phyloP scores from a whole-genome alignment of 2,888 invertebrate species.

The Sepioteuthis lessoniana region DNA sequence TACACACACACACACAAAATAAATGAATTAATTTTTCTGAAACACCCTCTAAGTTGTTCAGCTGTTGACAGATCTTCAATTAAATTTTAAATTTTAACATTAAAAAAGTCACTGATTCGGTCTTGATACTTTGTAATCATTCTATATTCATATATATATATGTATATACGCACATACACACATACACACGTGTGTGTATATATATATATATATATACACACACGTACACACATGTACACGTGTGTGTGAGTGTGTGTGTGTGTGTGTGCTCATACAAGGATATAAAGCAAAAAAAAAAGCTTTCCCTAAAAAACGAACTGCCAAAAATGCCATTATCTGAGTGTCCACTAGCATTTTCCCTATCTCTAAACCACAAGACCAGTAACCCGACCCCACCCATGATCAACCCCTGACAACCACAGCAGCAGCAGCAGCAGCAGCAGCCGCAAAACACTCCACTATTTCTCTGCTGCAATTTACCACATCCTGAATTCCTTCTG shows the following conservation, averaged over 20 bases:
- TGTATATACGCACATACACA: background rate
- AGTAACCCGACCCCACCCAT: background rate
- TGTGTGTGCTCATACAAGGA: background rate
- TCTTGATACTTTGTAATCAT: too few species aligned
- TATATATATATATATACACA: background rate
- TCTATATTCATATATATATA: background rate
- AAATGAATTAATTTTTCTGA: too few species aligned
- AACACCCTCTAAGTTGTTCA: too few species aligned
- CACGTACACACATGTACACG: too few species aligned
- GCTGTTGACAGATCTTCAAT: too few species aligned
- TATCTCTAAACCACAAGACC: background rate
- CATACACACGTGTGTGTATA: background rate
- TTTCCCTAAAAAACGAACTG: background rate
- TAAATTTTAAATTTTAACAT: too few species aligned
- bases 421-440: background rate
- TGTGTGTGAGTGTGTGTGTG: background rate
- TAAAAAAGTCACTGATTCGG: too few species aligned
- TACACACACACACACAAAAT: too few species aligned
- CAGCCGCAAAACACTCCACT: background rate
- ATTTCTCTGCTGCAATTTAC: slow-evolving; percentile 21
- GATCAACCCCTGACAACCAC: background rate
- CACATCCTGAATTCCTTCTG: background rate
- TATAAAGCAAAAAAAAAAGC: background rate
- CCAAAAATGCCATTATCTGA: slow-evolving; percentile 11
- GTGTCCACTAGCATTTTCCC: slow-evolving; percentile 9